Conservation (phyloP, 2,113 vertebrate species). For the Entelurus aequoreus region DNA sequence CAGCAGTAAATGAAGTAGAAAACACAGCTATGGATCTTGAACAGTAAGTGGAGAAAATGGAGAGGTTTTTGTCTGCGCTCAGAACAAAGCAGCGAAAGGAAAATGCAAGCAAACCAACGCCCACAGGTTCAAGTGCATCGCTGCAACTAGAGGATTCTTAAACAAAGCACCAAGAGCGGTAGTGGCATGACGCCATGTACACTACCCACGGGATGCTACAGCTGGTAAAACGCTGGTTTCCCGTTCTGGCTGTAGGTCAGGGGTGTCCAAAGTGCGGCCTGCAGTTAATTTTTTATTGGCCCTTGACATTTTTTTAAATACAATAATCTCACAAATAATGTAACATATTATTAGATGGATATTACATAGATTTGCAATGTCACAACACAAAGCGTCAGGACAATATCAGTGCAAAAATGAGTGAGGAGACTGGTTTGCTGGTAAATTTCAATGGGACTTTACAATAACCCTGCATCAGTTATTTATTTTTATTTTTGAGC, state of each 20-base stretch:
- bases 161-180: constrained; percentile 21
- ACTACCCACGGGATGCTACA: constrained; percentile 31
- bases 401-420: too few species aligned
- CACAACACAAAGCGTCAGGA: too few species aligned
- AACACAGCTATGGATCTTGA: constrained; percentile 10
- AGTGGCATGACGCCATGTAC: constrained; percentile 17
- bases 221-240: constrained; percentile 44
- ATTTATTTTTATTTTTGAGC: too few species aligned
- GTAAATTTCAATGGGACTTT: too few species aligned
- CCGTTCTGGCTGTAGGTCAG: constrained; percentile 37
- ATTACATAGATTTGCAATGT: too few species aligned
- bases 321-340: too few species aligned
- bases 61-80: constrained; percentile 6
- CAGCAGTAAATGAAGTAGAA: constrained; percentile 4
- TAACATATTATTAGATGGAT: too few species aligned
- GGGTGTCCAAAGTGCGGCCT: too few species aligned
- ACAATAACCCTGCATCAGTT: too few species aligned
- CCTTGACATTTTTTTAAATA: too few species aligned
- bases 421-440: too few species aligned
- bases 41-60: constrained; percentile 7
- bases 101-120: neutral
- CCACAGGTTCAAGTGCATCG: neutral
- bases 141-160: neutral
- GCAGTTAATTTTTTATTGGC: too few species aligned
- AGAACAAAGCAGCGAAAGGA: constrained; percentile 3